Percentiles rank a stretch among this genome's conserved stretches.
These are phyloP conservation scores for Caenorhabditis sulstoni DNA, from an alignment of 2,888 invertebrate species.

Conservation along the genomic window DNA sequence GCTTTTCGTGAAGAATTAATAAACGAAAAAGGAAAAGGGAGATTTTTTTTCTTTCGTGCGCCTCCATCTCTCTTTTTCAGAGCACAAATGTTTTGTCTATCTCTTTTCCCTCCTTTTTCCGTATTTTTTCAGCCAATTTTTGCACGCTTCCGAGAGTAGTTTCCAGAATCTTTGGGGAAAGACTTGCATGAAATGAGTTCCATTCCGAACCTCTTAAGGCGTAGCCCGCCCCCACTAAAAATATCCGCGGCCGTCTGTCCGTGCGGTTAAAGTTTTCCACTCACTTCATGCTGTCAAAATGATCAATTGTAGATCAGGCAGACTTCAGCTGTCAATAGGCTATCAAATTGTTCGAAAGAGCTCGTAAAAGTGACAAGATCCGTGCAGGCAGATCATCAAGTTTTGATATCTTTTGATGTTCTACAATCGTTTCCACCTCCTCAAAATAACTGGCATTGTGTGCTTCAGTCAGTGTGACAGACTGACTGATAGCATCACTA, in stretches of 20 bases:
- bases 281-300: slow-evolving; percentile 53
- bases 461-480: slow-evolving; percentile 36
- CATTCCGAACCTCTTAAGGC: slow-evolving; percentile 48
- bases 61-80: slow-evolving; percentile 10
- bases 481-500: slow-evolving; percentile 40
- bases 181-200: slow-evolving; percentile 49
- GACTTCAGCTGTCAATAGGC: slow-evolving; percentile 56
- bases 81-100: slow-evolving; percentile 11
- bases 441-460: not conserved
- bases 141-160: slow-evolving; percentile 35
- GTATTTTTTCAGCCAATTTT: slow-evolving; percentile 25
- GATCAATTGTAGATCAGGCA: slow-evolving; percentile 57
- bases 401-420: slow-evolving; percentile 57
- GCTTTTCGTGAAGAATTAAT: slow-evolving; percentile 37
- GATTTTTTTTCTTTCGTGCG: slow-evolving; percentile 20
- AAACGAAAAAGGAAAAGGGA: slow-evolving; percentile 28
- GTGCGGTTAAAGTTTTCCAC: slow-evolving; percentile 50
- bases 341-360: slow-evolving; percentile 57
- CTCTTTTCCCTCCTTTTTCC: not conserved
- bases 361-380: slow-evolving; percentile 59
- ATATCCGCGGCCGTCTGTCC: slow-evolving; percentile 34
- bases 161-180: slow-evolving; percentile 31
- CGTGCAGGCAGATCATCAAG: slow-evolving; percentile 56
- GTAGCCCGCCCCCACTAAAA: slow-evolving; percentile 54
- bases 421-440: slow-evolving; percentile 48